Base-by-base conservation (phyloP, 2,888 invertebrate species). In the Panzeria rudis region DNA sequence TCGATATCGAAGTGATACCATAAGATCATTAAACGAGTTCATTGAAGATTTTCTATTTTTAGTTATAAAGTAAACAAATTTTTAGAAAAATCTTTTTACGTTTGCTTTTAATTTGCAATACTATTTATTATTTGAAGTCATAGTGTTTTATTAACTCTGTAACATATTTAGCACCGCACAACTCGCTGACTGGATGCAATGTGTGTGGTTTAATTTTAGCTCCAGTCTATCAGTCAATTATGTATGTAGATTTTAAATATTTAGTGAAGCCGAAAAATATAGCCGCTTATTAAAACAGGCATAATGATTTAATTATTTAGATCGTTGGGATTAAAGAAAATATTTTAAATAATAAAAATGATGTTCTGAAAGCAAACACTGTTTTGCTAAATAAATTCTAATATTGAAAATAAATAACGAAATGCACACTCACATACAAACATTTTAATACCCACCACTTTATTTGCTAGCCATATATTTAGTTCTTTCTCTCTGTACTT, bases 101-200 rank as follows among this genome's bases (percentile, higher is more conserved):
- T 50, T 3, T 35, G 20, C 56, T 62, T 77, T 32, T 35, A 23
- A 61, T 66, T 66, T 78, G 61, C 66, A 69, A 61, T 1, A 61
- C 35, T 75, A 81, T 78, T 78, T 73, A 62, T 83, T 78, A 35
- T 78, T 78, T 78, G 15, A 62, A 73, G 68, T 52, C 68, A 69
- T 69, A 78, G 66, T 78, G 59, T 73, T 82, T 78, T 72, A 83
- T 79, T 73, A 62, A 78, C 68, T 79, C 35, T 83, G 73, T 44
- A 73, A 59, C 35, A 69, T 68, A 73, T 69, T 78, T 73, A 73
- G 61, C 13, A 50, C 17, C 59, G n/a, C 32, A 59, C n/a, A 64
- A 20, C 15, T n/a, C 25, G 3, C 47, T 41, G 52, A n/a, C 23
- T 17, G 50, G 35, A 13, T 71, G 59, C 83, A 73, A 35, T 83